These are phyloP conservation scores for Zaprionus kolodkinae DNA, from an alignment of 1,140 invertebrate species.

Conservation along the genomic window DNA sequence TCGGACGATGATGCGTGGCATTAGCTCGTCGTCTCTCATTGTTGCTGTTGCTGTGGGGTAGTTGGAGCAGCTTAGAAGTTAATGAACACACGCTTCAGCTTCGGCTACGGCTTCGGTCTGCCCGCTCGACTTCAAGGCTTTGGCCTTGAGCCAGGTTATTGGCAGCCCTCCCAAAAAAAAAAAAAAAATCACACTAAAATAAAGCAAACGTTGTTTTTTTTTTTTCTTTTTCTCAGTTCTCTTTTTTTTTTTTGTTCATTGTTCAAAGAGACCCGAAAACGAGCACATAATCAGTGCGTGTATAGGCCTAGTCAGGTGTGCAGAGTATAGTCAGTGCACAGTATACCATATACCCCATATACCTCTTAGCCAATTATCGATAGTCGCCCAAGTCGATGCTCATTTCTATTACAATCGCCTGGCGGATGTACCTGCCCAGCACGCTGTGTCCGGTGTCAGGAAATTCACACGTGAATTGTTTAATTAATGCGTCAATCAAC, in stretches of 20 bases:
- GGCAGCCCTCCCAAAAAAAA: constrained; percentile 36
- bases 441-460: constrained; percentile 41
- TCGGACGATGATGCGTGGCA: constrained; percentile 52
- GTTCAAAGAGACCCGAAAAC: constrained; percentile 20
- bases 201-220: constrained; percentile 31
- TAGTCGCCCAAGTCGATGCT: neutral
- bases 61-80: constrained; percentile 51
- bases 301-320: constrained; percentile 14
- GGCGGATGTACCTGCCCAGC: constrained; percentile 43
- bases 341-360: neutral
- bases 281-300: constrained; percentile 13
- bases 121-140: constrained; percentile 29
- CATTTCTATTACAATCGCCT: constrained; percentile 24
- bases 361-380: constrained; percentile 10
- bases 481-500: constrained; percentile 52
- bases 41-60: constrained; percentile 37
- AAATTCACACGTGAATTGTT: constrained; percentile 68
- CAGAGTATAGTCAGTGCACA: neutral
- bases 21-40: constrained; percentile 46
- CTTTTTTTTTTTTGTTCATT: constrained; percentile 17
- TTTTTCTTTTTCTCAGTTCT: neutral
- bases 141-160: constrained; percentile 58
- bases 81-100: constrained; percentile 47
- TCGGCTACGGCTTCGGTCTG: constrained; percentile 21
- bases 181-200: constrained; percentile 38